Evolutionary conservation across 2,113 vertebrate genomes (phyloP), one percentile per base, ranked within the genome.

Genomic region (Megaceryle maxima): DNA sequence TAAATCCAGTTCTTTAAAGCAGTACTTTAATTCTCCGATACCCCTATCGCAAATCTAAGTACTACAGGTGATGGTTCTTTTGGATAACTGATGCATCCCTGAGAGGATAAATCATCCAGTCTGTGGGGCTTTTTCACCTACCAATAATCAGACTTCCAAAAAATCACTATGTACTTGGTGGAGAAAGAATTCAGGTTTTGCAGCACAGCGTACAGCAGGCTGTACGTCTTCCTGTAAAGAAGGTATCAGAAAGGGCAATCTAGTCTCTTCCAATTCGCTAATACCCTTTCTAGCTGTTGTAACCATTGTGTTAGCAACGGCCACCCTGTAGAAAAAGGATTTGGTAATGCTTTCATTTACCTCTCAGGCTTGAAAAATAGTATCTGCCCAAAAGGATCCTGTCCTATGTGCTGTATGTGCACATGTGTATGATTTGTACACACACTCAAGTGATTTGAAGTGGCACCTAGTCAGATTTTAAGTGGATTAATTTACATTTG

Each of bases 101-200:
- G 69, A 87, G 83, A 86, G 33, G 26, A 33, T 78, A 93, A 87
- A 74, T 92, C 60, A 91, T 89, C 51, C 10, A 7, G 37, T 33
- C 20, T 5, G 1, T 66, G 68, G 53, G 68, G 1, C 28, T 93
- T 95, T 92, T 79, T 87, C 51, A 86, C 50, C 41, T 74, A 1
- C 60, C 93, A 75, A 68, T 88, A 91, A 95, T 92, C 83, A 83
- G 90, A 60, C 63, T 88, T 88, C 28, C 7, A 70, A 56, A 93
- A 93, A 96, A 89, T 93, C 91, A 8, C 31, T 95, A 75, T 4
- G 6, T 46, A 69, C 46, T 78, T 78, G 51, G 33, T 77, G 87
- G 37, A 90, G 53, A 73, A 85, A 63, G 70, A 75, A 93, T 80
- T 70, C 59, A 35, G 35, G 37, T 53, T 59, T 87, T 91, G 53